Evolutionary conservation across 2,113 vertebrate species (phyloP).

Genomic region (Macquaria ambigua): DNA sequence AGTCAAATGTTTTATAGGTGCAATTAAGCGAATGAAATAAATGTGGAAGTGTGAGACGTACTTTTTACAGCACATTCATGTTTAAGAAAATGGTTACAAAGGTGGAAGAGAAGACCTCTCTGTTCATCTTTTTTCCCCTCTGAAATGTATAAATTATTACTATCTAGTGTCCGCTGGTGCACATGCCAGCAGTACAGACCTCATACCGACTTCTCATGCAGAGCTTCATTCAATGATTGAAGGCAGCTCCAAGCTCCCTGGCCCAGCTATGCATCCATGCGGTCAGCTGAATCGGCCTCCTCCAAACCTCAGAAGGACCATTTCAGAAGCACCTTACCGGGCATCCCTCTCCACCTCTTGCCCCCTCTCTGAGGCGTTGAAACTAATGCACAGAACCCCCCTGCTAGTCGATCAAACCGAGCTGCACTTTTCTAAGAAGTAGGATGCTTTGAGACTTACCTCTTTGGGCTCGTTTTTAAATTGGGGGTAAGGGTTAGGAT

Average conservation of each 20-base stretch:
- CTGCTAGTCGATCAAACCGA: background rate
- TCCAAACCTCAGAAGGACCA: constrained; percentile 47
- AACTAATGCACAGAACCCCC: constrained; percentile 12
- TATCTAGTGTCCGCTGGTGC: background rate
- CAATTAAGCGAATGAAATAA: constrained; percentile 29
- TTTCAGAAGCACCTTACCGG: constrained; percentile 49
- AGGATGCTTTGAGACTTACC: background rate
- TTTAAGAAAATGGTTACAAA: background rate
- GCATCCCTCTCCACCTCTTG: constrained; percentile 32
- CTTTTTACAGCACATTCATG: background rate
- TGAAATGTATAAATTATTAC: background rate
- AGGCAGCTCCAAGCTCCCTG: constrained; percentile 39
- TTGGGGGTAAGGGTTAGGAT: background rate
- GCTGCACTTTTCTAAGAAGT: constrained; percentile 1
- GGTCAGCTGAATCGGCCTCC: constrained; percentile 49
- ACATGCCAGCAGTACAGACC: background rate
- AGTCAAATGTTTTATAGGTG: constrained; percentile 36
- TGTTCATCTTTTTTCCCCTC: background rate
- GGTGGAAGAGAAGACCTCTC: background rate
- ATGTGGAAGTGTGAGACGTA: background rate
- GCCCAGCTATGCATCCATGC: constrained; percentile 56
- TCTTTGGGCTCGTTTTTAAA: constrained; percentile 23
- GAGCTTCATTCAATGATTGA: constrained; percentile 46
- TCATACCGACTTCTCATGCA: constrained; percentile 27
- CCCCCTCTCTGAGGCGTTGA: constrained; percentile 10